Conservation (phyloP, 2,113 vertebrate genomes). For the Catagonus wagneri region DNA sequence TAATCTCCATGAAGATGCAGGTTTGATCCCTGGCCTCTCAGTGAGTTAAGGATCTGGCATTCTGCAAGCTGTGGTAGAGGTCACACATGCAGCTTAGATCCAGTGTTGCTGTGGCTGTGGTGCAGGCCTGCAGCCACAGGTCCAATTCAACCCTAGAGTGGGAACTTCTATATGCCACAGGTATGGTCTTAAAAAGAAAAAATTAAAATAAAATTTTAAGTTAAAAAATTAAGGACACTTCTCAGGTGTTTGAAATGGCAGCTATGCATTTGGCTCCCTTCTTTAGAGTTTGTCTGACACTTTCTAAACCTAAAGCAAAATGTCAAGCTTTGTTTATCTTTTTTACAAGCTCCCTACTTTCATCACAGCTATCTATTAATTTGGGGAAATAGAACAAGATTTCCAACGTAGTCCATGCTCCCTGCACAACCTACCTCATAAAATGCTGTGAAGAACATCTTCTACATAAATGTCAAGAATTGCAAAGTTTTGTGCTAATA, state of each 20-base stretch:
- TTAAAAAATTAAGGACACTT: neutral
- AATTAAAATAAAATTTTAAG: no score
- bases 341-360: neutral
- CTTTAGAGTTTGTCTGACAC: neutral
- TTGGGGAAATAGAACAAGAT: neutral
- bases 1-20: no score
- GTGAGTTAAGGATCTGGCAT: no score
- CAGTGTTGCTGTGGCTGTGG: no score
- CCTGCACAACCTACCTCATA: neutral
- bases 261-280: neutral
- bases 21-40: no score
- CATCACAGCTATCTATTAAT: neutral
- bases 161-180: no score
- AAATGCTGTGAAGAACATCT: neutral
- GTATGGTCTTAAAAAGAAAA: no score
- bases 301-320: slow-evolving; percentile 41
- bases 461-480: neutral
- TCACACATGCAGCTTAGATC: no score
- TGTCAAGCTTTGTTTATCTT: neutral
- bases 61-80: no score
- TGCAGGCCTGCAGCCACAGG: no score
- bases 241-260: neutral
- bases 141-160: no score
- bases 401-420: neutral
- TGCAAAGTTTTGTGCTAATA: neutral